These are phyloP conservation scores for Nomia melanderi DNA, from an alignment of 1,140 invertebrate genomes.

Conservation along the genomic window DNA sequence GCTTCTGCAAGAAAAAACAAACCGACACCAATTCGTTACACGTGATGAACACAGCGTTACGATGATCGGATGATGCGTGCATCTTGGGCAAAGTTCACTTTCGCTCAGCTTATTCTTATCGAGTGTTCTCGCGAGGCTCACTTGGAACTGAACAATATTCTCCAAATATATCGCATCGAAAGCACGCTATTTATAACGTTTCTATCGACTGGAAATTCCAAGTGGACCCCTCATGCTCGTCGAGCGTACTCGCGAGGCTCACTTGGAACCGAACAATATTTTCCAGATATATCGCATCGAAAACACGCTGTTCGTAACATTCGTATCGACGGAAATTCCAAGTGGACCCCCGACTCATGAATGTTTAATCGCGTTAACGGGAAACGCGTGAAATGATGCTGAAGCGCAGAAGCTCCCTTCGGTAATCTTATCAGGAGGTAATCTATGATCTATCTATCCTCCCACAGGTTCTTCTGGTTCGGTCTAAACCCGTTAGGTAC, in stretches of 20 bases:
- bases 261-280: background rate
- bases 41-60: slow-evolving; percentile 40
- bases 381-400: slow-evolving; percentile 15
- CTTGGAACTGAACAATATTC: background rate
- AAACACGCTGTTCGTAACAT: no score
- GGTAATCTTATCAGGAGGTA: background rate
- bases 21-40: slow-evolving; percentile 67
- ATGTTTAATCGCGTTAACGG: slow-evolving; percentile 18
- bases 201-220: background rate
- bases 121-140: background rate
- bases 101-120: slow-evolving; percentile 17
- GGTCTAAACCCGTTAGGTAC: background rate
- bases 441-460: background rate
- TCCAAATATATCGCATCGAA: no score
- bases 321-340: no score
- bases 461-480: background rate
- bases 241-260: background rate
- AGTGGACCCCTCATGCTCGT: slow-evolving; percentile 5
- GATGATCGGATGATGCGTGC: slow-evolving; percentile 37
- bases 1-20: slow-evolving; percentile 76
- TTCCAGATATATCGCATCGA: no score
- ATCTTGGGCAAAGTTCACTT: slow-evolving; percentile 14
- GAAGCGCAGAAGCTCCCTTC: slow-evolving; percentile 38
- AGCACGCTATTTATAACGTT: no score
- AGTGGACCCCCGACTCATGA: no score